Percentiles rank a stretch among this genome's conserved stretches.
These are phyloP conservation scores for Perca fluviatilis DNA, from an alignment of 2,113 vertebrate genomes.

Conservation along the genomic window DNA sequence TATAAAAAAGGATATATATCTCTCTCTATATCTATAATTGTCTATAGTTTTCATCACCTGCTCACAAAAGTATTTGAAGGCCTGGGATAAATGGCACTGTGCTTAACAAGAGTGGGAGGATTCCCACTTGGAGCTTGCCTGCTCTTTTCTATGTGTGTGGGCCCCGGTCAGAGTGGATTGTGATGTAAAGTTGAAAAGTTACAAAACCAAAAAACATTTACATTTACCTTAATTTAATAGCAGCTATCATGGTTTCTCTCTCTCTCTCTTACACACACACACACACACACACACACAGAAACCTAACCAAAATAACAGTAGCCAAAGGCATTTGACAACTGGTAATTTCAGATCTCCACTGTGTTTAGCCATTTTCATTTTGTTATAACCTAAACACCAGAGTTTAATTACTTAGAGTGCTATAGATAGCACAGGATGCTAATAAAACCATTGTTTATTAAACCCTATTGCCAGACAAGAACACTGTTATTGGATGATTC, in stretches of 20 bases:
- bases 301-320: neutral
- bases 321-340: neutral
- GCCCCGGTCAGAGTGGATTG: constrained; percentile 7
- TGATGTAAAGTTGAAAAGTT: constrained; percentile 55
- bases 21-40: neutral
- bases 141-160: constrained; percentile 48
- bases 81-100: constrained; percentile 23
- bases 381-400: too few relatives aligned
- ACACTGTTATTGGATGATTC: neutral
- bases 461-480: neutral
- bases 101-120: constrained; percentile 53
- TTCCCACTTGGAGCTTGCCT: constrained; percentile 23
- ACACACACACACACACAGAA: neutral
- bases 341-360: neutral
- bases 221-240: constrained; percentile 47
- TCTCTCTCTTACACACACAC: neutral
- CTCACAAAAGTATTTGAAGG: constrained; percentile 12
- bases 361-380: neutral
- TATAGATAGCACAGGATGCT: neutral
- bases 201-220: constrained; percentile 43
- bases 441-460: neutral
- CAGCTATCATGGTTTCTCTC: neutral
- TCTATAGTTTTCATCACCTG: constrained; percentile 16
- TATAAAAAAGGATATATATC: neutral
- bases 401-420: neutral